phyloP scores from a whole-genome alignment of 2,797 vertebrate genomes.

The Austrolebias charrua region DNA sequence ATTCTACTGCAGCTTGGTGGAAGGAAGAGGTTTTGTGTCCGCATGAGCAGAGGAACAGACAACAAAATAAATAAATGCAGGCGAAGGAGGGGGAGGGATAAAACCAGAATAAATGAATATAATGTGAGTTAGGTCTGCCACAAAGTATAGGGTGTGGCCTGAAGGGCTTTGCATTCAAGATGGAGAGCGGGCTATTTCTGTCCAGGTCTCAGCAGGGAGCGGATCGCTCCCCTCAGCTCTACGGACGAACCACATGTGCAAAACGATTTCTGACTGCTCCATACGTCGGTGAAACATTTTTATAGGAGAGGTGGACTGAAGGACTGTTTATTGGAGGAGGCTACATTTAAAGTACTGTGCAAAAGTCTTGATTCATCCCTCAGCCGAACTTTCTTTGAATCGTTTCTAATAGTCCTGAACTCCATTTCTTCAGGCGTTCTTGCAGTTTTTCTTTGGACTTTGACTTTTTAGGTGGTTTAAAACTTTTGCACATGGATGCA shows the following conservation, averaged over 20 bases:
- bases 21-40: constrained; percentile 16
- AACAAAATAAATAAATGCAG: constrained; percentile 20
- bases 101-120: constrained; percentile 72
- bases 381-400: background rate
- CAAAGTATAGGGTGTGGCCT: constrained; percentile 83
- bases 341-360: background rate
- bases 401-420: background rate
- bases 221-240: constrained; percentile 62
- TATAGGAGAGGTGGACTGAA: background rate
- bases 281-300: constrained; percentile 34
- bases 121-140: constrained; percentile 73
- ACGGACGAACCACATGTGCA: constrained; percentile 55
- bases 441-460: background rate
- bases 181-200: constrained; percentile 74
- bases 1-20: constrained; percentile 13
- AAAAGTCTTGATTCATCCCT: background rate
- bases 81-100: constrained; percentile 38
- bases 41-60: constrained; percentile 15
- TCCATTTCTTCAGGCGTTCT: background rate
- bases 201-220: constrained; percentile 61
- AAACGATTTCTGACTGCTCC: constrained; percentile 36
- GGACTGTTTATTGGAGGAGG: too few species aligned
- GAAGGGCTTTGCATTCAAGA: constrained; percentile 68
- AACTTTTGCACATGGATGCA: background rate
- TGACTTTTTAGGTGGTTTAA: background rate